Evolutionary conservation across 1,140 invertebrate species (phyloP), one percentile per base, ranked within the genome.

Genomic region (Zaprionus ghesquierei): DNA sequence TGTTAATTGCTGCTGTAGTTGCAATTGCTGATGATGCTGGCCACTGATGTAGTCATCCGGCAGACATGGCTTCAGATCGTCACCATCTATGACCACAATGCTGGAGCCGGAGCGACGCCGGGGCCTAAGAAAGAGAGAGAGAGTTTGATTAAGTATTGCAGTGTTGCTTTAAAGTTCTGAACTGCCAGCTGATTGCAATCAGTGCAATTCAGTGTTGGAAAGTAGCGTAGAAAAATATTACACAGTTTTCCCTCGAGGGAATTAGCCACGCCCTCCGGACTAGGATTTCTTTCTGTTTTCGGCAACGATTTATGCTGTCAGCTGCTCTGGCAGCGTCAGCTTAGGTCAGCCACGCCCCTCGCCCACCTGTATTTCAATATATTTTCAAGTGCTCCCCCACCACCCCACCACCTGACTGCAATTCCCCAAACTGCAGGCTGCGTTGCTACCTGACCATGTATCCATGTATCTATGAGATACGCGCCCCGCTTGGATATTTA

Each of bases 31-130:
- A 66, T 90, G 85, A 50, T 90, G 89, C 71, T 89, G 79, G 29
- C 89, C 79, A 69, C 78, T 87, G 62, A 91, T 90, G 58, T 92
- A 92, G 73, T 93, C 92, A 77, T 92, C 92, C 59, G 91, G 91
- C 66, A 92, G 82, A 72, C 91, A 92, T 79, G 91, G 89, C 89
- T 93, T 93, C 60, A 92, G 64, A 77, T 94, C 94, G 62, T 95
- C 94, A 20, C 94, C 94, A 70, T 94, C 95, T 69, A 95, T 92
- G 72, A 95, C 94, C 66, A 95, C 94, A 76, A 95, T 95, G 81
- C 95, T 95, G 77, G 94, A 95, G 66, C 95, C 94, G 44, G 94
- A 95, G 44, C 94, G 93, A 68, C 95, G 93, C 35, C 95, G 93
- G 50, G 94, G 94, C 94, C 95, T 95, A 70, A 60, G 59, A 60